A percentile compares a stretch with the other conserved stretches of the same genome.
phyloP scores from a whole-genome alignment of 2,888 invertebrate genomes.

The Heliconius charithonia region DNA sequence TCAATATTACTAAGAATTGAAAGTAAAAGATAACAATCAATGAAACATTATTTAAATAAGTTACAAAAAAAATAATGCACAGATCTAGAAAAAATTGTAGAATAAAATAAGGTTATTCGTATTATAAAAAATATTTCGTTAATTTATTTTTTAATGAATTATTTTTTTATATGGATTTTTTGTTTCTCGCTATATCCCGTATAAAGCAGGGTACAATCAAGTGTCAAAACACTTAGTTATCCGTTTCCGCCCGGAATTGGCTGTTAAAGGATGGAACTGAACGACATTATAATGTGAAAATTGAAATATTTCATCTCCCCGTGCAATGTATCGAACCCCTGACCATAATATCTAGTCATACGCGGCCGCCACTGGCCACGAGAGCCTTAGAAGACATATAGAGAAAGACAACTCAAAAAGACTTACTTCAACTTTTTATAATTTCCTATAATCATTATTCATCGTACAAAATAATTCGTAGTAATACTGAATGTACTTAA shows the following conservation, averaged over 20 bases:
- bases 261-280: background rate
- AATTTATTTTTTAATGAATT: background rate
- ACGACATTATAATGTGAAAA: background rate
- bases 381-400: background rate
- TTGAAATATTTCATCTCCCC: background rate
- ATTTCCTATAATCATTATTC: background rate
- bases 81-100: background rate
- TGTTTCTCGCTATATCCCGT: too few relatives aligned
- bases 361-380: background rate
- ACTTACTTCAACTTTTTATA: too few relatives aligned
- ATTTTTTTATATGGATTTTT: background rate
- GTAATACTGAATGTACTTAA: conserved; percentile 52
- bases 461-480: conserved; percentile 30
- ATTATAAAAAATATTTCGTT: background rate
- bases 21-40: background rate
- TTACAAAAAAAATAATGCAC: background rate
- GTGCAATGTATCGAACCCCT: background rate
- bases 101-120: background rate
- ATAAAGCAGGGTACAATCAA: background rate
- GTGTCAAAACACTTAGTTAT: background rate
- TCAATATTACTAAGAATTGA: conserved; percentile 40
- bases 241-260: background rate
- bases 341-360: background rate
- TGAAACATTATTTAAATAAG: background rate
- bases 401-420: too few relatives aligned